These are phyloP conservation scores for Esox niger DNA, from an alignment of 2,113 vertebrate genomes.

Conservation along the genomic window DNA sequence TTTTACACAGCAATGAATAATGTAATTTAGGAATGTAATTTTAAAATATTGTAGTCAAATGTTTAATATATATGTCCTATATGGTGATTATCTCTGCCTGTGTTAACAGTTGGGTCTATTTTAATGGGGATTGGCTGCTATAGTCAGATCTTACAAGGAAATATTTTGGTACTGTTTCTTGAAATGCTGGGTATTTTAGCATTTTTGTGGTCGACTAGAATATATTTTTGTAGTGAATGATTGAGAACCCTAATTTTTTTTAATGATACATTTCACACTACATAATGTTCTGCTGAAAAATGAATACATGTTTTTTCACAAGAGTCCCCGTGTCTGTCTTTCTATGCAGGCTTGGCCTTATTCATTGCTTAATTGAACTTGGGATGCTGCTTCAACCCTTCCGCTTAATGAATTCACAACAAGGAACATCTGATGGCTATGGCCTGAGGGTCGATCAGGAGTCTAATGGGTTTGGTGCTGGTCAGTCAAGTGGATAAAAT, in stretches of 20 bases:
- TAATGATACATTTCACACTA: conserved; percentile 71
- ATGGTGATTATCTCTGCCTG: conserved; percentile 69
- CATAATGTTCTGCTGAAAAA: conserved; percentile 63
- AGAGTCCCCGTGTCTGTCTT: conserved; percentile 35
- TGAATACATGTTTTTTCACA: conserved; percentile 61
- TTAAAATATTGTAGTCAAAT: conserved; percentile 76
- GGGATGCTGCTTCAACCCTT: too few species aligned
- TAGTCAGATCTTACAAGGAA: conserved; percentile 68
- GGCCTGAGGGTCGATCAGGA: background rate
- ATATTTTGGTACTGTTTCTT: conserved; percentile 78
- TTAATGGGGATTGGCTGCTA: conserved; percentile 75
- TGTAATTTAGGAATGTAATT: conserved; percentile 75
- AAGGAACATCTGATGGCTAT: background rate
- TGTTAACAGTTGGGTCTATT: conserved; percentile 75
- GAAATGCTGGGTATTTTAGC: conserved; percentile 70
- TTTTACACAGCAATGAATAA: conserved; percentile 64
- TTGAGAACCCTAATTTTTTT: conserved; percentile 61
- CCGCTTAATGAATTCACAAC: background rate
- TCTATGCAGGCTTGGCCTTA: background rate
- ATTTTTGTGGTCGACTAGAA: conserved; percentile 62
- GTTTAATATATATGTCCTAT: conserved; percentile 74
- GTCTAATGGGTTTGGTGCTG: background rate
- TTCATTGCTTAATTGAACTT: background rate
- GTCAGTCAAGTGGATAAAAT: conserved; percentile 40
- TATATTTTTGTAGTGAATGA: conserved; percentile 81